A percentile compares a stretch with the other conserved stretches of the same genome.
These are phyloP conservation scores for Cyprinodon diabolis DNA, from an alignment of 2,797 vertebrate species.

Conservation along the genomic window DNA sequence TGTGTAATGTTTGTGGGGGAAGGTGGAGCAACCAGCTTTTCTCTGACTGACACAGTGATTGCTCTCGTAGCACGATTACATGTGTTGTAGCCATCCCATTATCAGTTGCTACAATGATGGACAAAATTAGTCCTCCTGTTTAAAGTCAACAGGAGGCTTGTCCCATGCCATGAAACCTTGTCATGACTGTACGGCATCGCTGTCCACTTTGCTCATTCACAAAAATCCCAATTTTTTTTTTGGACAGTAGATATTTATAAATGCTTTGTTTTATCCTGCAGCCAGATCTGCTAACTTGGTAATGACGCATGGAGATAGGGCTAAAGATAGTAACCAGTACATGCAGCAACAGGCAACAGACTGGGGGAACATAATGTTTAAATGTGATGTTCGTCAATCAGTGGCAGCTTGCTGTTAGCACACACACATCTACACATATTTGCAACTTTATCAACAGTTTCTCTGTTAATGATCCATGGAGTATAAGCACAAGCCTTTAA, in stretches of 20 bases:
- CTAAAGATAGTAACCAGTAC: constrained; percentile 80
- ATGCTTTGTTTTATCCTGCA: constrained; percentile 49
- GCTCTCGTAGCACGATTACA: constrained; percentile 60
- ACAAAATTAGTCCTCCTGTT: constrained; percentile 47
- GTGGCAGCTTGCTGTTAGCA: neutral
- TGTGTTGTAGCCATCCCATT: constrained; percentile 43
- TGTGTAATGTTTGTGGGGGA: constrained; percentile 51
- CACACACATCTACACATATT: constrained; percentile 13
- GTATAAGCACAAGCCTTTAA: neutral
- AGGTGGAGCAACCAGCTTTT: constrained; percentile 50
- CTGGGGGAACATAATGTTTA: constrained; percentile 20
- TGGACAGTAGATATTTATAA: constrained; percentile 40
- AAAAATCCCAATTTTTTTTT: constrained; percentile 34
- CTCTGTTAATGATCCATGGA: neutral
- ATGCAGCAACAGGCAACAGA: constrained; percentile 68
- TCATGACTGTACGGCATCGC: neutral
- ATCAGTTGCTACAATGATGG: constrained; percentile 33
- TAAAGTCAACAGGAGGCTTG: neutral
- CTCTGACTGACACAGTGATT: constrained; percentile 61
- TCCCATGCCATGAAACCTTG: constrained; percentile 13
- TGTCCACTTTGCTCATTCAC: constrained; percentile 11
- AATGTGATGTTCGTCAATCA: constrained; percentile 30
- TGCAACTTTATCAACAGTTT: neutral
- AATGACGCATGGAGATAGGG: constrained; percentile 77
- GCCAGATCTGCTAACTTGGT: constrained; percentile 74